Conservation (phyloP, 2,888 invertebrate genomes). For the Mesoligia furuncula region DNA sequence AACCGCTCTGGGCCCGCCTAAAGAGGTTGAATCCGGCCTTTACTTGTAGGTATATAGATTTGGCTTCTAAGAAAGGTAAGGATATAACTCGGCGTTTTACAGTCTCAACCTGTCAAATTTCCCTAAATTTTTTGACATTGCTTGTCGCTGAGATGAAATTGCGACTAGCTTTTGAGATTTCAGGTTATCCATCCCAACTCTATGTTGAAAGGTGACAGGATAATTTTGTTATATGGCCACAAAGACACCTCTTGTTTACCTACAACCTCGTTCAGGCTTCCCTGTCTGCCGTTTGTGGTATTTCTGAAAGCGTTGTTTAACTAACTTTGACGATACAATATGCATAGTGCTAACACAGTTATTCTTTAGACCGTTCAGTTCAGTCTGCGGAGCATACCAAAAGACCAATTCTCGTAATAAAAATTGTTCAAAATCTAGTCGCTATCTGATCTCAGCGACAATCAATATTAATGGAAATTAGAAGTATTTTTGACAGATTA, state of each 20-base stretch:
- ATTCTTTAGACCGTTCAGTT: not conserved
- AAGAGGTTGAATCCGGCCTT: constrained; percentile 91
- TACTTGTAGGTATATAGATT: constrained; percentile 96
- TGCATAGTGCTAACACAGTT: not conserved
- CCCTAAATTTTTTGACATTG: no score
- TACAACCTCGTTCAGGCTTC: not conserved
- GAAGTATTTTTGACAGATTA: not conserved
- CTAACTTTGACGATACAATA: not conserved
- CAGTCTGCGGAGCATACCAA: not conserved
- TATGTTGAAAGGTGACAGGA: not conserved
- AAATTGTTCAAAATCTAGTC: not conserved
- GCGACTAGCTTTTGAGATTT: no score
- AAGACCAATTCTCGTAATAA: not conserved
- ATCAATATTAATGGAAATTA: not conserved
- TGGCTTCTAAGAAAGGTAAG: constrained; percentile 96
- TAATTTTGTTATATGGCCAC: not conserved
- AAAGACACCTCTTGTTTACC: not conserved
- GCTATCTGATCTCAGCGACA: not conserved
- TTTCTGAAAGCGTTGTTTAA: not conserved
- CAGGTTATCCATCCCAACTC: not conserved
- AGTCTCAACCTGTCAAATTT: no score
- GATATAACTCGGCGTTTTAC: no score
- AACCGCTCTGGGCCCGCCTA: constrained; percentile 46
- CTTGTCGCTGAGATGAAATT: no score
- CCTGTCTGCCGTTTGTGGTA: not conserved